phyloP scores from a whole-genome alignment of 2,113 vertebrate genomes.

The Myrmecobius fasciatus region DNA sequence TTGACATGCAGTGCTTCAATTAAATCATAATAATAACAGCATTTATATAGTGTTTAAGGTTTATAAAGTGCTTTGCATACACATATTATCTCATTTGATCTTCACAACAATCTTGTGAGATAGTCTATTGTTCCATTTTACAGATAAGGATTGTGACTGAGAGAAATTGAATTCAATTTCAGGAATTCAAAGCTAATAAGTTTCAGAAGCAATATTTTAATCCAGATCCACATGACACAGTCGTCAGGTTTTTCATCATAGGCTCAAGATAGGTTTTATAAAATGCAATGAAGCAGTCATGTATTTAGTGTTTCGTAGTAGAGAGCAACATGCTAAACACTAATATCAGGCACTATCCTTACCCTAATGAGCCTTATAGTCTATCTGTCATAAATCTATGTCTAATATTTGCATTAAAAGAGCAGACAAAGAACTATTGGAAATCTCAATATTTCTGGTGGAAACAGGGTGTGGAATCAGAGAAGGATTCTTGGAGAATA shows the following conservation, averaged over 20 bases:
- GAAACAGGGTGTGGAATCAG: no score
- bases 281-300: not conserved
- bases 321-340: not conserved
- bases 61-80: not conserved
- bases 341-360: not conserved
- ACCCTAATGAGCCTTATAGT: not conserved
- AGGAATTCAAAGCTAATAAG: not conserved
- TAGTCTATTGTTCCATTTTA: not conserved
- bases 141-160: not conserved
- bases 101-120: not conserved
- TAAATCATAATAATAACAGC: not conserved
- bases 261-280: not conserved
- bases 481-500: no score
- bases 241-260: not conserved
- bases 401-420: not conserved
- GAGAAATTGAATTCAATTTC: not conserved
- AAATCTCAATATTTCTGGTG: no score
- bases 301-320: not conserved
- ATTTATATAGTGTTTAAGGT: not conserved
- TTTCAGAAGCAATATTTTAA: not conserved
- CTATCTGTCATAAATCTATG: not conserved
- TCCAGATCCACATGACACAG: not conserved
- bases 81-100: not conserved
- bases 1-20: not conserved
- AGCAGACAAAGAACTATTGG: no score